These are phyloP conservation scores for Hymenochirus boettgeri DNA, from an alignment of 2,113 vertebrate species.

Conservation along the genomic window DNA sequence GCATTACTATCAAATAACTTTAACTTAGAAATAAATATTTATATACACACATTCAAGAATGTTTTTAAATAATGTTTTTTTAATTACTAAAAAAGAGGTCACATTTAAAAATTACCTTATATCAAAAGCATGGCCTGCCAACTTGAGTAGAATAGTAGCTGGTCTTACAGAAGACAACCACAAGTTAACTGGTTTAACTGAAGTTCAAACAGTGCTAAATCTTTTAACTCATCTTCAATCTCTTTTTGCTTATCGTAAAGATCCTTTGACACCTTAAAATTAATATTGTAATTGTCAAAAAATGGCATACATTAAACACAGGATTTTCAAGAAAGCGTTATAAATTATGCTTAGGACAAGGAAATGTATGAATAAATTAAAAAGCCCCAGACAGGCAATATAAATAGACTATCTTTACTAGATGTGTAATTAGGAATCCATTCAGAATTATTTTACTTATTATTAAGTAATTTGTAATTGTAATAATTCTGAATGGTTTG, in stretches of 20 bases:
- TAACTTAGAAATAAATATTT: background rate
- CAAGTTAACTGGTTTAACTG: constrained; percentile 70
- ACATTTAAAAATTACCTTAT: constrained; percentile 66
- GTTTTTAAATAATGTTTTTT: too few species aligned
- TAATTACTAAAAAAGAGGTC: too few species aligned
- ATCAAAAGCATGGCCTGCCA: constrained; percentile 67
- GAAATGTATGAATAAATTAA: too few species aligned
- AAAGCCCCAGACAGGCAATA: too few species aligned
- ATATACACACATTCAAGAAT: too few species aligned
- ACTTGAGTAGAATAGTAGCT: constrained; percentile 72
- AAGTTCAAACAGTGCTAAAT: constrained; percentile 69
- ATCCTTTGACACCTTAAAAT: constrained; percentile 74
- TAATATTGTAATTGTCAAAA: constrained; percentile 1
- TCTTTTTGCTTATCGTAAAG: constrained; percentile 85
- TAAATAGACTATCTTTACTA: too few species aligned
- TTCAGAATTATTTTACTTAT: too few species aligned
- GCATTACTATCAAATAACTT: background rate
- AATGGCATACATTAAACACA: background rate
- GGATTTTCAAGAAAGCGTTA: too few species aligned
- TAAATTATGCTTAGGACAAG: too few species aligned
- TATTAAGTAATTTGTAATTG: too few species aligned
- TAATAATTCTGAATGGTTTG: too few species aligned
- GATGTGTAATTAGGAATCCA: too few species aligned
- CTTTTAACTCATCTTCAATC: constrained; percentile 75
- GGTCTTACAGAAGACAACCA: constrained; percentile 79